Conservation (phyloP, 2,113 vertebrate genomes). For the Ursus arctos region DNA sequence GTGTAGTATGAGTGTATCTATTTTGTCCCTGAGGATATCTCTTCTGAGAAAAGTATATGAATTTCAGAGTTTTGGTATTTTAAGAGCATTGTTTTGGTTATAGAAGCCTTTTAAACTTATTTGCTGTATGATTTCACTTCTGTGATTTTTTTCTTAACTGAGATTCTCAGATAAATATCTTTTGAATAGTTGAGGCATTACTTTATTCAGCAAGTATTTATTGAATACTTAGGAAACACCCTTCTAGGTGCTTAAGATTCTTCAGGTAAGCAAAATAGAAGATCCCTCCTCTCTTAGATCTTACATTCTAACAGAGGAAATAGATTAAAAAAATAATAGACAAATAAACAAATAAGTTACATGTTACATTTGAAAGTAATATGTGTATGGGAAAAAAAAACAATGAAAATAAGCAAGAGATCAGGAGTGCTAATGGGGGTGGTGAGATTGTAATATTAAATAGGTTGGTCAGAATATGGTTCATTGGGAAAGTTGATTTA, state of each 20-base stretch:
- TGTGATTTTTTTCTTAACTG: constrained; percentile 23
- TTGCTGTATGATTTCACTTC: not conserved
- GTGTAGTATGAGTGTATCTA: not conserved
- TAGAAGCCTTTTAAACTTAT: constrained; percentile 31
- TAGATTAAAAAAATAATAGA: not conserved
- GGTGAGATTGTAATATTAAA: not conserved
- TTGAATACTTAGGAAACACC: not conserved
- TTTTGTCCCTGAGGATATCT: not conserved
- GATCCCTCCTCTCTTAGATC: not conserved
- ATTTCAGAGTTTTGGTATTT: constrained; percentile 50
- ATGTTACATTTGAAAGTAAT: not conserved
- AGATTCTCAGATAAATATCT: constrained; percentile 49
- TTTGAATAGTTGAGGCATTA: constrained; percentile 33
- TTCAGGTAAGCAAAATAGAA: not conserved
- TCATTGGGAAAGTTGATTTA: constrained; percentile 14
- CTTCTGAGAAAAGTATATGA: constrained; percentile 2
- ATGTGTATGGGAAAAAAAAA: not conserved
- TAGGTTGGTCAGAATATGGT: not conserved
- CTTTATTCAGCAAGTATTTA: constrained; percentile 17
- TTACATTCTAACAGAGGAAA: constrained; percentile 36
- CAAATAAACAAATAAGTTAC: not conserved
- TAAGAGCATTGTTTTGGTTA: not conserved
- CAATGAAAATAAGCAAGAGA: not conserved
- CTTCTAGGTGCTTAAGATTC: constrained; percentile 29
- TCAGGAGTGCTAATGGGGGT: not conserved